Base-by-base conservation (phyloP, 2,113 vertebrate genomes). In the Macaca mulatta region DNA sequence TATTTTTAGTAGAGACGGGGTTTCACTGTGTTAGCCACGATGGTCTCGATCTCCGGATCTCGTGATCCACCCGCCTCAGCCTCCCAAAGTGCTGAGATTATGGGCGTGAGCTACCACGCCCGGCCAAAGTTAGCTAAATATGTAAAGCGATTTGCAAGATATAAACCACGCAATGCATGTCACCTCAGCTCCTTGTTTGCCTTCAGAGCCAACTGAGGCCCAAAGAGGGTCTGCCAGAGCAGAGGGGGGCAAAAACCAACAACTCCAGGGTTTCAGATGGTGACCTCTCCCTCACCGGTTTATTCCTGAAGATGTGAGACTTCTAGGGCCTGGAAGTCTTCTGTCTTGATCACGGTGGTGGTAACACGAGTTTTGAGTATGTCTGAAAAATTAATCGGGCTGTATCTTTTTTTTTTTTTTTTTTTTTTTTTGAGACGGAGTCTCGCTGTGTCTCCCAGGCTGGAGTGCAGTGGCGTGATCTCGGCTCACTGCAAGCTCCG, bases 301-400 rank as follows among this genome's bases (percentile, higher is more conserved):
- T 74, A n/a, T 86, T 85, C 74, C 96, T 59, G 43, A 38, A 13
- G 43, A 96, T 91, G 92, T 84, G 23, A 43, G 69, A 55, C 59
- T 55, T 89, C 55, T 61, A 82, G 83, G 74, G 67, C 6, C 90
- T 72, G 50, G 27, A 45, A 93, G 55, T 4, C 23, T 32, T 57
- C 38, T n/a, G 81, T 55, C 74, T 89, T 32, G 45, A 90, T 83
- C 74, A 1, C 10, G 32, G 35, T 5, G 38, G 14, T 30, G 90
- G 23, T 77, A 70, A 75, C 75, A 2, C 4, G 74, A 43, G 13
- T 83, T 85, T 96, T 48, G 23, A 57, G 30, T 3, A 1, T 22
- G 57, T 77, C 25, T 48, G 74, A 38, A 90, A 85, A 57, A 89
- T 20, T 17, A 59, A 67, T 3, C 1, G 8, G 38, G 17, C 35